These are phyloP conservation scores for Ciconia maguari DNA, from an alignment of 2,113 vertebrate species.

Conservation along the genomic window DNA sequence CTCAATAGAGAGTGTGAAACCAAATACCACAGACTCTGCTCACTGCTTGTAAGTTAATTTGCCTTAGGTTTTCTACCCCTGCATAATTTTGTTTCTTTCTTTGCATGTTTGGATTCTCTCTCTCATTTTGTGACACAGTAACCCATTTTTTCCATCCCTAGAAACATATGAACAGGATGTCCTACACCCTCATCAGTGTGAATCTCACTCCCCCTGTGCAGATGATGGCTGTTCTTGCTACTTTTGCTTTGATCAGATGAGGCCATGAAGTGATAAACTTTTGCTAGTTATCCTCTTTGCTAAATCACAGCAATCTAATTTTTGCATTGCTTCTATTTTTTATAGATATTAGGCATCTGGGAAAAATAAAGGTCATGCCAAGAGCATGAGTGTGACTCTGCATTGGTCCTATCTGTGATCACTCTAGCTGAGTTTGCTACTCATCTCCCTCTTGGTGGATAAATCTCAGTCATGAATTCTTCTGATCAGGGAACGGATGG, in stretches of 20 bases:
- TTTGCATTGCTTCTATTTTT: neutral
- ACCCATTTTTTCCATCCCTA: neutral
- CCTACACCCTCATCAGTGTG: neutral
- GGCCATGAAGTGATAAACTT: neutral
- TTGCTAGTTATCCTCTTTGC: neutral
- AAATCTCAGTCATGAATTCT: neutral
- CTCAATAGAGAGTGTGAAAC: neutral
- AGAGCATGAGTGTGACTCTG: neutral
- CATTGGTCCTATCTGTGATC: neutral
- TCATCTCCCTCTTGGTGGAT: neutral
- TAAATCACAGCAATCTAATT: neutral
- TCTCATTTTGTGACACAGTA: neutral
- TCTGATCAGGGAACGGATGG: neutral
- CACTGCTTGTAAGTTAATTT: neutral
- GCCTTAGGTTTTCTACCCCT: neutral
- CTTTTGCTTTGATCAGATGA: neutral
- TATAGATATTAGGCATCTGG: neutral
- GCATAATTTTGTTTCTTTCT: neutral
- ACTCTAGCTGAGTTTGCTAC: neutral
- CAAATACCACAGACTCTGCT: neutral
- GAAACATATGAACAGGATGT: neutral
- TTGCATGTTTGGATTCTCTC: neutral
- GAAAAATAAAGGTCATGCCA: neutral
- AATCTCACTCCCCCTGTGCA: neutral
- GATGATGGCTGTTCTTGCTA: neutral